Conservation (phyloP, 2,113 vertebrate genomes). For the Cololabis saira region DNA sequence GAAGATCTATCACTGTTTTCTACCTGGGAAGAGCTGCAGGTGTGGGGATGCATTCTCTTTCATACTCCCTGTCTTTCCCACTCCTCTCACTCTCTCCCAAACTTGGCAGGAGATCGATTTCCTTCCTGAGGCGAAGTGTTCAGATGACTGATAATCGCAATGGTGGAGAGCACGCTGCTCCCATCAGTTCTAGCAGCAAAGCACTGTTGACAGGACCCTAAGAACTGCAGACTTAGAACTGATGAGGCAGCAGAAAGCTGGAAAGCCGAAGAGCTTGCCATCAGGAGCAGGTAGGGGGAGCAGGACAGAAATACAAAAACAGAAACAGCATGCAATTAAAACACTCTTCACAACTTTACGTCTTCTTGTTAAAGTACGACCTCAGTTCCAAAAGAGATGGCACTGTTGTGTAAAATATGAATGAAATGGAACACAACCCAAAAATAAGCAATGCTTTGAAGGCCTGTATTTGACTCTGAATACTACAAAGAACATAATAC, state of each 20-base stretch:
- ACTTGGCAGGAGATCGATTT: slow-evolving; percentile 77
- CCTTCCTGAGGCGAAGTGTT: slow-evolving; percentile 70
- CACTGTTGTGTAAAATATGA: no score
- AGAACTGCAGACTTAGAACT: slow-evolving; percentile 66
- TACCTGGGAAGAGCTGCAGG: slow-evolving; percentile 70
- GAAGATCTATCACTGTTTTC: slow-evolving; percentile 70
- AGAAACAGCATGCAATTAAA: slow-evolving; percentile 24
- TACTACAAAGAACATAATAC: no score
- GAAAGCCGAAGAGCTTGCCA: slow-evolving; percentile 5
- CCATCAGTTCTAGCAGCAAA: slow-evolving; percentile 72
- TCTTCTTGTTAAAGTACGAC: background rate
- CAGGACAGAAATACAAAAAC: background rate
- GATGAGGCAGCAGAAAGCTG: slow-evolving; percentile 70
- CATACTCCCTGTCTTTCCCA: slow-evolving; percentile 30
- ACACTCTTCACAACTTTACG: background rate
- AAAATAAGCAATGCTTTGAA: background rate
- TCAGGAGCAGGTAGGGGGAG: slow-evolving; percentile 28
- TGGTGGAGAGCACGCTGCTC: slow-evolving; percentile 50
- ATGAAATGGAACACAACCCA: background rate
- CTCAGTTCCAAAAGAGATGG: background rate
- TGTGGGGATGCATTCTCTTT: slow-evolving; percentile 33
- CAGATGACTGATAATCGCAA: slow-evolving; percentile 72
- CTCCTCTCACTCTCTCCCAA: slow-evolving; percentile 43
- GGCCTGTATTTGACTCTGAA: background rate
- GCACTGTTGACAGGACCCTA: slow-evolving; percentile 70